Evolutionary conservation across 2,888 invertebrate species (phyloP).

Genomic region (Platycnemis pennipes): DNA sequence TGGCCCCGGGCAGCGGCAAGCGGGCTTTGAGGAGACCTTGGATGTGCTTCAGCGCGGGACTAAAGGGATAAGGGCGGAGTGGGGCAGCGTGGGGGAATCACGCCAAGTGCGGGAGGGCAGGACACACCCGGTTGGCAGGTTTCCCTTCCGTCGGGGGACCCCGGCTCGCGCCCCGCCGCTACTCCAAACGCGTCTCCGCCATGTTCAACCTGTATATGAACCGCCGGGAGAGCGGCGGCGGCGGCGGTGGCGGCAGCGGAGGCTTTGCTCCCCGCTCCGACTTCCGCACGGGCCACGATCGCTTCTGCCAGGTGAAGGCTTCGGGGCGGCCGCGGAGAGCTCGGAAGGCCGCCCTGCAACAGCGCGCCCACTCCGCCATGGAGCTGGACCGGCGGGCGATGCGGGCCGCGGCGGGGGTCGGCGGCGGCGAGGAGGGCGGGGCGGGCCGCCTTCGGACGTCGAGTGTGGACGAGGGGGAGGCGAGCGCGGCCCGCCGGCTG

Average conservation of each 20-base stretch:
- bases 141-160: neutral
- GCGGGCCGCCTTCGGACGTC: constrained; percentile 83
- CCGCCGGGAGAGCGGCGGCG: constrained; percentile 81
- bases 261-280: constrained; percentile 76
- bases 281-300: constrained; percentile 88
- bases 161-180: constrained; percentile 66
- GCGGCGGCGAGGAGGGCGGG: too few relatives aligned
- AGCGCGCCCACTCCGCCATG: constrained; percentile 85
- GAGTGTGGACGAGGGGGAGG: constrained; percentile 84
- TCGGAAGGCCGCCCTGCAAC: constrained; percentile 78
- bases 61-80: constrained; percentile 4
- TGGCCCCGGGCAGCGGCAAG: constrained; percentile 75
- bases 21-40: constrained; percentile 65
- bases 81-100: neutral
- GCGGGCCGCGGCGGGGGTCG: constrained; percentile 46
- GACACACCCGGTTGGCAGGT: neutral
- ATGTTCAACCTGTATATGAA: constrained; percentile 91
- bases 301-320: constrained; percentile 85
- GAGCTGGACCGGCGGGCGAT: constrained; percentile 84
- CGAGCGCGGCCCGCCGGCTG: constrained; percentile 70
- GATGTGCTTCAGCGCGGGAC: constrained; percentile 70
- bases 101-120: neutral
- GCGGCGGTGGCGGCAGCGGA: constrained; percentile 78
- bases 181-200: neutral
- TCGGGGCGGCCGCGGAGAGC: constrained; percentile 78